These are phyloP conservation scores for Pleuronectes platessa DNA, from an alignment of 2,113 vertebrate genomes.

Conservation along the genomic window DNA sequence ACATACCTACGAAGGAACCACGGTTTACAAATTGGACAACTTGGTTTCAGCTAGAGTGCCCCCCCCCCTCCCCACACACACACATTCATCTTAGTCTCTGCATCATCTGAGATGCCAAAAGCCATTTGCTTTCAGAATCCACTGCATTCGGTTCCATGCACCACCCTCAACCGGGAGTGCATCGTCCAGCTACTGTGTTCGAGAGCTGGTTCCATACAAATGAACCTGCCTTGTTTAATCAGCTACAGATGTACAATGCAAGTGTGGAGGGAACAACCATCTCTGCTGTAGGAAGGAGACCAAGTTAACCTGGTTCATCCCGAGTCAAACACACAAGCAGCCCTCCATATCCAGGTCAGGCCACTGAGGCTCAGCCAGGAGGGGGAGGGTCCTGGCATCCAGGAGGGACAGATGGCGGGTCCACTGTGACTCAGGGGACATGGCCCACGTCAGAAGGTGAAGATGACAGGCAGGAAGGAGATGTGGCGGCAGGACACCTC, in stretches of 20 bases:
- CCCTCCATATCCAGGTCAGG: slow-evolving; percentile 71
- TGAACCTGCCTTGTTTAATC: neutral
- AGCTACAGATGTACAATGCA: neutral
- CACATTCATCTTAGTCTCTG: slow-evolving; percentile 25
- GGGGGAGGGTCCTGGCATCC: slow-evolving; percentile 65
- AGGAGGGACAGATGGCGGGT: slow-evolving; percentile 68
- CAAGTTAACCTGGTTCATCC: slow-evolving; percentile 39
- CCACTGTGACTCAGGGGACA: slow-evolving; percentile 22
- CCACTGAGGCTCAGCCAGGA: slow-evolving; percentile 48
- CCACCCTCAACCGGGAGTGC: too few species aligned
- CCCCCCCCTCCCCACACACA: neutral
- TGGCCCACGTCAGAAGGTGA: slow-evolving; percentile 41
- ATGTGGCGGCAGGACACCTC: neutral
- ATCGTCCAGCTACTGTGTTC: too few species aligned
- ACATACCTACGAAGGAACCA: slow-evolving; percentile 50
- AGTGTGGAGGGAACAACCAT: neutral
- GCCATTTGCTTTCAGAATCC: too few species aligned
- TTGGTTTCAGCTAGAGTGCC: too few species aligned
- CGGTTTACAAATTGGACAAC: slow-evolving; percentile 14
- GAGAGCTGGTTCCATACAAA: neutral
- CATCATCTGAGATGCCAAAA: slow-evolving; percentile 23
- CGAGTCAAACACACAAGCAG: slow-evolving; percentile 43
- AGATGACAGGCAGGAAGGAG: slow-evolving; percentile 15
- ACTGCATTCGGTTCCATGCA: too few species aligned
- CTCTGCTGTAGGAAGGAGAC: too few species aligned